Evolutionary conservation across 2,797 vertebrate genomes (phyloP).

Genomic region (Platyrinchus mystaceus): DNA sequence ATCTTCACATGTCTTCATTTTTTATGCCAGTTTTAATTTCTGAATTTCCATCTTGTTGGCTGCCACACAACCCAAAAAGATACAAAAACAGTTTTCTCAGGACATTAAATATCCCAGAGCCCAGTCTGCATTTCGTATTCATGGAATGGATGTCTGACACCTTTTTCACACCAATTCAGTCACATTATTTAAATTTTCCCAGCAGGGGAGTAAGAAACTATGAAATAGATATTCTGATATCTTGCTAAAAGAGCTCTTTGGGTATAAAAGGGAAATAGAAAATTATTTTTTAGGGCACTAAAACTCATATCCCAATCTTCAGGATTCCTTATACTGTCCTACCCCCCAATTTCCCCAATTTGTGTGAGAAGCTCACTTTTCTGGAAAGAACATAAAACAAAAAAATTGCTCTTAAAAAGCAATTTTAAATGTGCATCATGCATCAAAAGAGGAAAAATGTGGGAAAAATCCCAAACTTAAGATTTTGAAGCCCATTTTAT

Average conservation of each 20-base stretch:
- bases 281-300: neutral
- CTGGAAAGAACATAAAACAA: neutral
- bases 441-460: neutral
- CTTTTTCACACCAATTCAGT: conserved; percentile 13
- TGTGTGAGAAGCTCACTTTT: neutral
- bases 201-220: neutral
- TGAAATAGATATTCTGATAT: neutral
- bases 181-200: conserved; percentile 11
- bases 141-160: neutral
- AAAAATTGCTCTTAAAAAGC: neutral
- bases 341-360: neutral
- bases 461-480: neutral
- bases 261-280: neutral
- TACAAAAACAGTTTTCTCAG: neutral
- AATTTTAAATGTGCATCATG: neutral
- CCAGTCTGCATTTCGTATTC: conserved; percentile 9
- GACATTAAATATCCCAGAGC: neutral
- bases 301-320: neutral
- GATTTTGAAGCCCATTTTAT: neutral
- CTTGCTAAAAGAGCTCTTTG: neutral
- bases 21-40: neutral
- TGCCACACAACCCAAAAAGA: neutral
- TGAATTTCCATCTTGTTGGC: neutral
- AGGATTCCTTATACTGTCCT: neutral
- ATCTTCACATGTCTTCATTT: neutral